phyloP scores from a whole-genome alignment of 2,113 vertebrate species.

The Gorsachius goisagi region DNA sequence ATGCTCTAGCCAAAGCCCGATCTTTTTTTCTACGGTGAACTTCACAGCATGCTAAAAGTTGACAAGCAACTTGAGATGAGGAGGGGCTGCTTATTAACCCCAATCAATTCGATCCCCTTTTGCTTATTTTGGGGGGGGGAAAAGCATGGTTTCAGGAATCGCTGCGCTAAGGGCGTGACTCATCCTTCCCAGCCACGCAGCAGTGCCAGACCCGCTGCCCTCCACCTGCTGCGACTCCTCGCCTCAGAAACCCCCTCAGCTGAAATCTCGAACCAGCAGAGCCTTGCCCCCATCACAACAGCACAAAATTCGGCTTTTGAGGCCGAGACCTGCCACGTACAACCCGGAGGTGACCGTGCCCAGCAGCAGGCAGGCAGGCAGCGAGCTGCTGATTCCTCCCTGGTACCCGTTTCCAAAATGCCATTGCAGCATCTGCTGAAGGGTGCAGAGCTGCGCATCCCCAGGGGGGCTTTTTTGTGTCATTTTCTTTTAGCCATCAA shows the following conservation, averaged over 20 bases:
- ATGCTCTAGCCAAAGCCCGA: neutral
- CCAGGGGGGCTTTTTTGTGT: fast-evolving
- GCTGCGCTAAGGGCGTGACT: fast-evolving
- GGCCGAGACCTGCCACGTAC: neutral
- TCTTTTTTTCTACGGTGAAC: neutral
- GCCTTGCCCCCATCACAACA: neutral
- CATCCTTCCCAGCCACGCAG: no score
- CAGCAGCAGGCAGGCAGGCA: no score
- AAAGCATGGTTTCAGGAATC: fast-evolving
- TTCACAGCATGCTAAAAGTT: neutral
- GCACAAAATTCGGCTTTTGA: fast-evolving
- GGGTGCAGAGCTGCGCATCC: neutral
- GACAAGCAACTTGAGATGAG: neutral
- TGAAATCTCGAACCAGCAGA: neutral
- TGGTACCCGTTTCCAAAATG: fast-evolving
- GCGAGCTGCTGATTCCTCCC: neutral
- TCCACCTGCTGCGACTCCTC: no score
- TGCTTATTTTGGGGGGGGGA: neutral
- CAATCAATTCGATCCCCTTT: neutral
- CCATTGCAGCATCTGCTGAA: neutral
- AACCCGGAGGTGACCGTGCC: neutral
- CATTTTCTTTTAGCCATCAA: neutral
- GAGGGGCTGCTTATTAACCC: neutral
- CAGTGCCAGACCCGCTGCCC: neutral
- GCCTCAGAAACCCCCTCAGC: neutral